phyloP scores from a whole-genome alignment of 92 coral and sea anemone genomes.

The Zoanthus gigantus region DNA sequence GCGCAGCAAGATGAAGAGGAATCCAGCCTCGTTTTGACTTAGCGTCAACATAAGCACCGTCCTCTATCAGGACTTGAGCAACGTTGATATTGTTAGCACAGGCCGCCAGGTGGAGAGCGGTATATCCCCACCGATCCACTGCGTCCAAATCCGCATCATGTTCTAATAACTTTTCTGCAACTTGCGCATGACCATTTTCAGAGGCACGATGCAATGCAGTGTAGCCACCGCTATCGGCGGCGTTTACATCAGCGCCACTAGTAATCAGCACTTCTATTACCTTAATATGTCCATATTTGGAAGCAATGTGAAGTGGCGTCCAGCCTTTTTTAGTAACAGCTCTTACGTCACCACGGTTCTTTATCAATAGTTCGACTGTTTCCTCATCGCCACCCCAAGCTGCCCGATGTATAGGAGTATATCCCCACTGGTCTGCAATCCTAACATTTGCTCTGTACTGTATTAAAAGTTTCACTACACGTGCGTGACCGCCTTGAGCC shows the following conservation, averaged over 20 bases:
- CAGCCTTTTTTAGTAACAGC: slow-evolving; percentile 32
- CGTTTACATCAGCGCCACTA: background rate
- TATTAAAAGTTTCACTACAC: slow-evolving; percentile 20
- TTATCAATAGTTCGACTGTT: slow-evolving; percentile 29
- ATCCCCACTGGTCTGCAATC: slow-evolving; percentile 41
- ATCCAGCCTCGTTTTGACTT: slow-evolving; percentile 42
- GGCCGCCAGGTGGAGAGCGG: slow-evolving; percentile 40
- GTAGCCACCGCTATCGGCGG: slow-evolving; percentile 34
- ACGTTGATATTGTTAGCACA: slow-evolving; percentile 11
- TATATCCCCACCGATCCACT: slow-evolving; percentile 36
- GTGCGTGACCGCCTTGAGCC: slow-evolving; percentile 44
- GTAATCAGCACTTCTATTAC: slow-evolving; percentile 14
- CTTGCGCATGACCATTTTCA: slow-evolving; percentile 32
- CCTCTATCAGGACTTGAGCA: slow-evolving; percentile 15
- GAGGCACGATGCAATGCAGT: slow-evolving; percentile 35
- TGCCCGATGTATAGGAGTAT: slow-evolving; percentile 23
- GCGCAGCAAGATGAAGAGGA: slow-evolving; percentile 42
- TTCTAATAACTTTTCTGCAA: slow-evolving; percentile 4
- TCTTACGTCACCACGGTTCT: slow-evolving; percentile 23
- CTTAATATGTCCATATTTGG: slow-evolving; percentile 39
- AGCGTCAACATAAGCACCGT: slow-evolving; percentile 37
- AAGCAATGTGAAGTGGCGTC: slow-evolving; percentile 40
- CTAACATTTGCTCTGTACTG: slow-evolving; percentile 19
- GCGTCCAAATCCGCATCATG: slow-evolving; percentile 35
- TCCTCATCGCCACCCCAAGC: slow-evolving; percentile 46